Percentiles rank a stretch among this genome's conserved stretches.
Evolutionary conservation across 2,113 vertebrate genomes (phyloP).

Genomic region (Asarcornis scutulata): DNA sequence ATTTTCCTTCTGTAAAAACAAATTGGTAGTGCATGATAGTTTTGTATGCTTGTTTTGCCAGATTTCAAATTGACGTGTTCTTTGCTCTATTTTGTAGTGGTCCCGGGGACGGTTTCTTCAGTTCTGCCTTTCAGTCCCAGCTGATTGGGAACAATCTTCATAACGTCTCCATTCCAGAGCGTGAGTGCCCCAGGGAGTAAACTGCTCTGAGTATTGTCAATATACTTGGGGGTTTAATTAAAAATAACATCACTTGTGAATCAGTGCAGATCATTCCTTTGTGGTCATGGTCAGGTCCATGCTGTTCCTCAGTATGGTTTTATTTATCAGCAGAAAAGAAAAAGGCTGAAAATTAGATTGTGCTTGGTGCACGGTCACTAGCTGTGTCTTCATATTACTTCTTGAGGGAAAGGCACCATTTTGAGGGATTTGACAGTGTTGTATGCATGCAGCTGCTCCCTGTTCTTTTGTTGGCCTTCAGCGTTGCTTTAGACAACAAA

Average conservation of each 20-base stretch:
- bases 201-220: background rate
- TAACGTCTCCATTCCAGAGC: slow-evolving; percentile 92
- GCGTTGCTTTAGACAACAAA: background rate
- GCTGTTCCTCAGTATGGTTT: background rate
- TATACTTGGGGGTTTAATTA: background rate
- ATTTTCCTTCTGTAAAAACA: background rate
- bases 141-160: slow-evolving; percentile 94
- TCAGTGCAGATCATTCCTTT: background rate
- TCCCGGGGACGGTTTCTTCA: slow-evolving; percentile 97
- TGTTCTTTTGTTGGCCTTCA: background rate
- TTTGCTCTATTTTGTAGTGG: slow-evolving; percentile 79
- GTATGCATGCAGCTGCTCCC: background rate
- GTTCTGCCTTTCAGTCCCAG: slow-evolving; percentile 96
- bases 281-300: background rate
- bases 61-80: background rate
- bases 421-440: background rate
- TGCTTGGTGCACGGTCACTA: background rate
- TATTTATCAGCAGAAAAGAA: background rate
- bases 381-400: background rate
- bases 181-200: slow-evolving; percentile 77
- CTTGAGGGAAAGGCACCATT: background rate
- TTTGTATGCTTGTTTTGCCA: background rate
- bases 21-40: background rate
- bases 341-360: background rate
- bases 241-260: background rate